A percentile compares a stretch with the other conserved stretches of the same genome.
These are phyloP conservation scores for Coracias cyanogaster DNA, from an alignment of 2,797 vertebrate genomes.

Conservation along the genomic window DNA sequence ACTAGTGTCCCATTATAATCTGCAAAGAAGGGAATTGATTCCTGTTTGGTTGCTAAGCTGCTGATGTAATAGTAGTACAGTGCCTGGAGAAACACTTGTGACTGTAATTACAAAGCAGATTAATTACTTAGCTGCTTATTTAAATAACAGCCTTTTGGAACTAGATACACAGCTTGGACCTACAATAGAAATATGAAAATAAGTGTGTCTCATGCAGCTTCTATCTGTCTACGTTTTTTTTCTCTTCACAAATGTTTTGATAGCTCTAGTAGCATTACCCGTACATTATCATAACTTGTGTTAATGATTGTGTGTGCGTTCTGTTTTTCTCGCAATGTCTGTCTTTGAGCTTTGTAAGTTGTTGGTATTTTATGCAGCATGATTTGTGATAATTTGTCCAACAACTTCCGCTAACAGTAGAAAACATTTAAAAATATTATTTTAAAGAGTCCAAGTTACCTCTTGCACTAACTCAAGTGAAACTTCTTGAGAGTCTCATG, in stretches of 20 bases:
- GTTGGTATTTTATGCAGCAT: background rate
- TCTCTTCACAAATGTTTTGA: slow-evolving; percentile 60
- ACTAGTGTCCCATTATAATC: background rate
- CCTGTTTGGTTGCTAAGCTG: background rate
- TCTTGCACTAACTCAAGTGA: background rate
- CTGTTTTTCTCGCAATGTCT: background rate
- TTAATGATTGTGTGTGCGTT: background rate
- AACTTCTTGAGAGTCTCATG: background rate
- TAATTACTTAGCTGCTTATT: slow-evolving; percentile 66
- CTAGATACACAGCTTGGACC: slow-evolving; percentile 8
- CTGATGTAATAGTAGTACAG: slow-evolving; percentile 3
- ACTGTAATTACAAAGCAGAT: slow-evolving; percentile 41
- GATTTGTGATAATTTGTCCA: background rate
- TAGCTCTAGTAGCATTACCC: background rate
- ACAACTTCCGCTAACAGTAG: background rate
- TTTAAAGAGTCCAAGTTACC: background rate
- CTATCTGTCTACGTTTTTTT: background rate
- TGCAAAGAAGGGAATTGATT: background rate
- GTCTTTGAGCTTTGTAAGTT: background rate
- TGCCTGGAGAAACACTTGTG: slow-evolving; percentile 38
- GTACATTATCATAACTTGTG: background rate
- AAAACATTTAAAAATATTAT: background rate
- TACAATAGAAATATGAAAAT: slow-evolving; percentile 52
- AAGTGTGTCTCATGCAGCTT: slow-evolving; percentile 13
- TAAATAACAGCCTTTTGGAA: slow-evolving; percentile 62